Evolutionary conservation across 2,888 invertebrate genomes (phyloP).

Genomic region (Ischnus inquisitorius): DNA sequence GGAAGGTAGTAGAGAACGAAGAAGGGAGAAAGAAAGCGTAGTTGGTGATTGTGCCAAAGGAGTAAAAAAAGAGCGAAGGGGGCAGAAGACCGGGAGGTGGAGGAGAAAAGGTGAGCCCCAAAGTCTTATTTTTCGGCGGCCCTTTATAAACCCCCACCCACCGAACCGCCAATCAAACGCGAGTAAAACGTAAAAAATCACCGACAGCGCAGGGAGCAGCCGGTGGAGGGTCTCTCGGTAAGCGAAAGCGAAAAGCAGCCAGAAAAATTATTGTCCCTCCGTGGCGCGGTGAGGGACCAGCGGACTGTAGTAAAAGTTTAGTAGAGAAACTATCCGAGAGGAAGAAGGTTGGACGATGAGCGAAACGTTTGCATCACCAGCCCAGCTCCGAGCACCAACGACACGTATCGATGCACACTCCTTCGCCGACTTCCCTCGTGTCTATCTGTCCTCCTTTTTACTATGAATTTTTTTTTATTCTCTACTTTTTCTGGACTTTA

Average conservation of each 20-base stretch:
- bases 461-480: background rate
- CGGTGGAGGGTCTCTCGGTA: conserved; percentile 82
- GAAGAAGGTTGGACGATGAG: conserved; percentile 14
- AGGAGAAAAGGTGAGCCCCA: conserved; percentile 74
- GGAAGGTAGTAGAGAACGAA: conserved; percentile 38
- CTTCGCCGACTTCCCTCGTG: conserved; percentile 16
- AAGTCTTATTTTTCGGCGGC: conserved; percentile 83
- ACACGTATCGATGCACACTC: conserved; percentile 29
- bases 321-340: conserved; percentile 8
- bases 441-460: background rate
- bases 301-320: background rate
- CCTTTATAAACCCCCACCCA: conserved; percentile 81
- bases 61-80: conserved; percentile 66
- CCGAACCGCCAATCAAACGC: conserved; percentile 83
- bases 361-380: conserved; percentile 7
- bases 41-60: conserved; percentile 64
- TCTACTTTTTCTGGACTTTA: conserved; percentile 14
- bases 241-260: conserved; percentile 71
- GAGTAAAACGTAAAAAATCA: conserved; percentile 84
- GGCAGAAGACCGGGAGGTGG: conserved; percentile 59
- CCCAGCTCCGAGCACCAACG: background rate
- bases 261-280: conserved; percentile 80
- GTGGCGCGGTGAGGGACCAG: conserved; percentile 9
- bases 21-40: conserved; percentile 57
- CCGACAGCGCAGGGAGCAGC: conserved; percentile 70